Evolutionary conservation across 2,113 vertebrate species (phyloP), one percentile per base, ranked within the genome.

Genomic region (Nibea coibor): DNA sequence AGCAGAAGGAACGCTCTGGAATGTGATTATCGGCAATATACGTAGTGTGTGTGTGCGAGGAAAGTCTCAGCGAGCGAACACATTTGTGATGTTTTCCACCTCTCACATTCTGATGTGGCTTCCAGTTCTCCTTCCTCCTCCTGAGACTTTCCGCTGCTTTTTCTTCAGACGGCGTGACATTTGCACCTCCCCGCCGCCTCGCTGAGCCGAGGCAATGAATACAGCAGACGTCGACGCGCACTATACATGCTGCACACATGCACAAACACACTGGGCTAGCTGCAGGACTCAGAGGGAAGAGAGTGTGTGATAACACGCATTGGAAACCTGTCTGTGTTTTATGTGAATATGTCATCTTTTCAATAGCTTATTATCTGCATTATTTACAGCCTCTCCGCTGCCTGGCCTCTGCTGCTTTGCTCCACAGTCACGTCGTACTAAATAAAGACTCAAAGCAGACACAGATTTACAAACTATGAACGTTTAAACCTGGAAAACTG

Each of bases 81-180:
- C 28, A 71, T 77, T 35, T 71, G 65, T 24, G 61, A 26, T 76
- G 59, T 83, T 82, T 86, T 82, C 80, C 84, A 76, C 85, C 67
- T 70, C 81, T 89, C 83, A 78, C 71, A 79, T 73, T 82, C 58
- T 77, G 71, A 72, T 71, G 87, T 47, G 69, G 51, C 80, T 78
- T 62, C 77, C 70, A 59, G 82, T 67, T 75, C 59, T 9, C 76
- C 75, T 5, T 54, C 63, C 10, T 58, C 43, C 24, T 81, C 72
- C 72, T 2, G 74, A 72, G 81, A 83, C 72, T 53, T 61, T 67
- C 71, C 68, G 61, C 67, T 75, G 58, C 66, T 78, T 71, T 63
- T 82, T 78, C 87, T 81, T 80, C 79, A 83, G 71, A 85, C 72
- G 28, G 71, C 39, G 48, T 90, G 89, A 90, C 89, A 89, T 89